Evolutionary conservation across 2,888 invertebrate species (phyloP).

Genomic region (Baccha elongata): DNA sequence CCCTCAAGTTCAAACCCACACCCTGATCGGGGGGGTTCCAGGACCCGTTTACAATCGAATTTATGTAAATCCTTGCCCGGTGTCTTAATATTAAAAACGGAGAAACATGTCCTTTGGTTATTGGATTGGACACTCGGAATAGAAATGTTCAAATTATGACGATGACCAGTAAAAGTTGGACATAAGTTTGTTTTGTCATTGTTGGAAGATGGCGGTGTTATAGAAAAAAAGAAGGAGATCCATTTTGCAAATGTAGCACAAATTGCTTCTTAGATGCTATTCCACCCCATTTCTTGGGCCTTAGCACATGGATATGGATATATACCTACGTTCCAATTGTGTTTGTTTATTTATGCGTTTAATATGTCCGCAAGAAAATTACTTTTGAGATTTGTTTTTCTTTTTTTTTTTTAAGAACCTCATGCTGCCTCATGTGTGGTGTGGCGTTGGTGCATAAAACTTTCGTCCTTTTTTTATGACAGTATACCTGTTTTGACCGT

Average conservation of each 20-base stretch:
- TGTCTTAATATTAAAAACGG: conserved; percentile 74
- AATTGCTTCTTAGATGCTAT: conserved; percentile 73
- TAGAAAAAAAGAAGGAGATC: conserved; percentile 51
- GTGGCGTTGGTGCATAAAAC: neutral
- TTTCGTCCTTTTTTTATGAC: conserved; percentile 66
- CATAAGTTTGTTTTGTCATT: conserved; percentile 62
- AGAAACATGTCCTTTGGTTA: conserved; percentile 75
- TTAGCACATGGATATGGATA: conserved; percentile 46
- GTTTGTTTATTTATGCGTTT: conserved; percentile 74
- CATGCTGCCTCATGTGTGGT: conserved; percentile 27
- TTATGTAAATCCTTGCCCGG: conserved; percentile 73
- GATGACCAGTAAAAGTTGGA: conserved; percentile 71
- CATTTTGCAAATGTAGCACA: conserved; percentile 74
- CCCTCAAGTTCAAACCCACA: neutral
- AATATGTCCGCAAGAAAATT: conserved; percentile 74
- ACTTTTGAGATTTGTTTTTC: conserved; percentile 62
- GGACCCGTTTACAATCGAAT: conserved; percentile 67
- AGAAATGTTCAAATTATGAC: conserved; percentile 78
- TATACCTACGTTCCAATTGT: conserved; percentile 70
- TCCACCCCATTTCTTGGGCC: conserved; percentile 74
- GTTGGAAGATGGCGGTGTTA: neutral
- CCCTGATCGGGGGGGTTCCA: neutral
- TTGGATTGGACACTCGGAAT: conserved; percentile 77
- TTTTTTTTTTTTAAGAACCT: conserved; percentile 41
- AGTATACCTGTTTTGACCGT: conserved; percentile 66